Percentiles rank a stretch among this genome's conserved stretches.
Evolutionary conservation across 1,140 invertebrate genomes (phyloP).

Genomic region (Linepithema humile): DNA sequence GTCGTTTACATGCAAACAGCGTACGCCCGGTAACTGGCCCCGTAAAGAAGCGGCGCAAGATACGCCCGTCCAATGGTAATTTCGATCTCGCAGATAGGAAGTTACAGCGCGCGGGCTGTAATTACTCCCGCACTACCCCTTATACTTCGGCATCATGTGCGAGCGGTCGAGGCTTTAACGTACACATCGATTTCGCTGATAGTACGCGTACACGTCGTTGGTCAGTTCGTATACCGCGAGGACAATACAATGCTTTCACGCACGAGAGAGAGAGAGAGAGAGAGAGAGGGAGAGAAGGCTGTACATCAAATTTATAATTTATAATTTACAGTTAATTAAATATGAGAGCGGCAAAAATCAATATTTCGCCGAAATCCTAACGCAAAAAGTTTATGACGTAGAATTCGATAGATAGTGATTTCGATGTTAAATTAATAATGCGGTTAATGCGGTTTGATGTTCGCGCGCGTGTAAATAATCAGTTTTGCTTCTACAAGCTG

Average conservation of each 20-base stretch:
- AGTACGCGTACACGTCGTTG: slow-evolving; percentile 10
- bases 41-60: slow-evolving; percentile 75
- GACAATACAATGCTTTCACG: slow-evolving; percentile 53
- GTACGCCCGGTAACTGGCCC: slow-evolving; percentile 69
- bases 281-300: no score
- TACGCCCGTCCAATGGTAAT: slow-evolving; percentile 73
- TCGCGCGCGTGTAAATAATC: slow-evolving; percentile 37
- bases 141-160: slow-evolving; percentile 68
- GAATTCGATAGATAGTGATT: not conserved
- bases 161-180: slow-evolving; percentile 61
- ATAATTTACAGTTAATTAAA: slow-evolving; percentile 24
- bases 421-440: slow-evolving; percentile 41
- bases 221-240: slow-evolving; percentile 34
- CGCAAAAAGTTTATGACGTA: slow-evolving; percentile 5
- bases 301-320: not conserved
- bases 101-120: slow-evolving; percentile 70
- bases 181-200: slow-evolving; percentile 62
- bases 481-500: not conserved
- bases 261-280: no score
- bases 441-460: slow-evolving; percentile 23
- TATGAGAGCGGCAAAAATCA: not conserved
- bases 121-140: slow-evolving; percentile 68
- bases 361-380: not conserved
- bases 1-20: slow-evolving; percentile 76
- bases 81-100: slow-evolving; percentile 75